Percentiles rank a stretch among this genome's conserved stretches.
These are phyloP conservation scores for Drosophila formosana DNA, from an alignment of 2,888 invertebrate species.

Conservation along the genomic window DNA sequence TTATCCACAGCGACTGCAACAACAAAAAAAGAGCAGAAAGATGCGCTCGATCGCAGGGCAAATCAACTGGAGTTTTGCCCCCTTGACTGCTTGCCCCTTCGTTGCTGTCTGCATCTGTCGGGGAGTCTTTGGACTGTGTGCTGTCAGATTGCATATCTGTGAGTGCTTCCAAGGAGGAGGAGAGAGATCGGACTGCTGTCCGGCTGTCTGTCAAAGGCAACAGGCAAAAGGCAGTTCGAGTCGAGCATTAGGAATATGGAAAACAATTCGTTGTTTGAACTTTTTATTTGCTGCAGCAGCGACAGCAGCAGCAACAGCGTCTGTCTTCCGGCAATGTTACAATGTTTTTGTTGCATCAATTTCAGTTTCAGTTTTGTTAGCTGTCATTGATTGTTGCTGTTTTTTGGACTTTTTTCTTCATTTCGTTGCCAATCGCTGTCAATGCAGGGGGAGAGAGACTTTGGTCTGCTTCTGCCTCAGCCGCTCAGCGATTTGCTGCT, in stretches of 20 bases:
- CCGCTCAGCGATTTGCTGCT: slow-evolving; percentile 55
- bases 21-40: slow-evolving; percentile 20
- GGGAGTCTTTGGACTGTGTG: slow-evolving; percentile 51
- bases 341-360: slow-evolving; percentile 72
- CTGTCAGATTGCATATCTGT: slow-evolving; percentile 71
- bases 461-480: slow-evolving; percentile 43
- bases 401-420: slow-evolving; percentile 28
- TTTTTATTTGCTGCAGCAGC: slow-evolving; percentile 22
- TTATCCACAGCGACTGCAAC: slow-evolving; percentile 16
- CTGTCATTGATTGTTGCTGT: slow-evolving; percentile 33
- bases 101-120: slow-evolving; percentile 47
- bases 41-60: slow-evolving; percentile 42
- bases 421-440: slow-evolving; percentile 25
- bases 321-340: slow-evolving; percentile 78
- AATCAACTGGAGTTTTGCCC: slow-evolving; percentile 17
- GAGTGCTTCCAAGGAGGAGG: slow-evolving; percentile 27
- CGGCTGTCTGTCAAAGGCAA: slow-evolving; percentile 72
- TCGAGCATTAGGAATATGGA: slow-evolving; percentile 64
- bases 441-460: slow-evolving; percentile 6
- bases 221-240: slow-evolving; percentile 12
- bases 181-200: slow-evolving; percentile 19
- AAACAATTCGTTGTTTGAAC: slow-evolving; percentile 68
- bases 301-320: slow-evolving; percentile 25
- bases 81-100: background rate
- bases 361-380: slow-evolving; percentile 59